Evolutionary conservation across 2,888 invertebrate species (phyloP).

Genomic region (Phytoseiulus persimilis): DNA sequence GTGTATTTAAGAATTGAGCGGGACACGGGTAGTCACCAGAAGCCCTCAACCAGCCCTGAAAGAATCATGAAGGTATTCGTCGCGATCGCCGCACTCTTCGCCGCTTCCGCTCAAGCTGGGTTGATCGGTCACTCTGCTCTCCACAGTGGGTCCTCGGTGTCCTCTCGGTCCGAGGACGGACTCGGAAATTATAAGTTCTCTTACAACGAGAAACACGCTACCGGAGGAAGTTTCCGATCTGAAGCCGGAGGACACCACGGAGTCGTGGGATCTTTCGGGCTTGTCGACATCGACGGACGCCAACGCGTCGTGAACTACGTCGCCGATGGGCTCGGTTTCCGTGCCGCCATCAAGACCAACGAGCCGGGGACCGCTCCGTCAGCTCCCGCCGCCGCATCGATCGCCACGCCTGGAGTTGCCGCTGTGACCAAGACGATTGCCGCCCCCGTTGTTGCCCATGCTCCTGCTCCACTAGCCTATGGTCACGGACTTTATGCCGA

Average conservation of each 20-base stretch:
- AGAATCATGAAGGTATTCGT: constrained; percentile 18
- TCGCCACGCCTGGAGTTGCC: background rate
- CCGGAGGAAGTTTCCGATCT: background rate
- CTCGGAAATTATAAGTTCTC: constrained; percentile 16
- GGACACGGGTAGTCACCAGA: too few relatives aligned
- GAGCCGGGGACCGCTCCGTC: background rate
- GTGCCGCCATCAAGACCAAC: constrained; percentile 24
- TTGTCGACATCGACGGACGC: constrained; percentile 12
- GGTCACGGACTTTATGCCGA: background rate
- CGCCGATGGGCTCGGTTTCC: constrained; percentile 24
- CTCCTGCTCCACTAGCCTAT: background rate
- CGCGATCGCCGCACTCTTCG: constrained; percentile 6
- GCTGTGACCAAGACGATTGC: constrained; percentile 18
- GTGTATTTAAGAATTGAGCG: too few relatives aligned
- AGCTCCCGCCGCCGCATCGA: background rate
- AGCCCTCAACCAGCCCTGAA: too few relatives aligned
- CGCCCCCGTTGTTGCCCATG: constrained; percentile 18
- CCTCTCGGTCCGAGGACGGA: background rate
- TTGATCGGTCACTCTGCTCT: background rate
- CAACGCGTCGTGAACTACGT: constrained; percentile 6
- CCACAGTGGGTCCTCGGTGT: background rate
- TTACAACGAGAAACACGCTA: background rate
- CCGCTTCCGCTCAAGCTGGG: constrained; percentile 19
- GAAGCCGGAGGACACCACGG: constrained; percentile 18
- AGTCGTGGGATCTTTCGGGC: constrained; percentile 15